phyloP scores from a whole-genome alignment of 2,113 vertebrate genomes.

The Sporophila hypoxantha region DNA sequence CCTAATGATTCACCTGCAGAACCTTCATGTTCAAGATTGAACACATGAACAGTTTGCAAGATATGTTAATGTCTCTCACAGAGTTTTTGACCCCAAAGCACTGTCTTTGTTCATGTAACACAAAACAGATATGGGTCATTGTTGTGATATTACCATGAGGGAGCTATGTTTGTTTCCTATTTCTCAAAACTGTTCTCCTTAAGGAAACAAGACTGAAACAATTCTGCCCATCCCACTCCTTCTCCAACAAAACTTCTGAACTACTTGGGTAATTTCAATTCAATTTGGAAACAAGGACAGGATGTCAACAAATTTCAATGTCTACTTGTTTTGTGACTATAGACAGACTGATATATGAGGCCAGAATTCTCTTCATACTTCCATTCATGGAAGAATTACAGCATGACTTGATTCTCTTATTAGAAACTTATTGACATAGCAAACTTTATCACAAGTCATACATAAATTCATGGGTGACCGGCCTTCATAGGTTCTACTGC shows the following conservation, averaged over 20 bases:
- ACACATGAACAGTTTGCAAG: neutral
- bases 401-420: neutral
- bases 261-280: neutral
- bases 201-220: neutral
- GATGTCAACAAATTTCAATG: neutral
- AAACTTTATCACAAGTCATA: neutral
- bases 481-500: neutral
- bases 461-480: neutral
- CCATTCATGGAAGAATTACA: neutral
- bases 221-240: neutral
- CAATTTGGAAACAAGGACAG: neutral
- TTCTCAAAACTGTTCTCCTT: neutral
- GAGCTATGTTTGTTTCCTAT: neutral
- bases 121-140: neutral
- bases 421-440: neutral
- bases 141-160: neutral
- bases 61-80: neutral
- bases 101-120: neutral
- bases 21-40: neutral
- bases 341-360: neutral
- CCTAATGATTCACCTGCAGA: neutral
- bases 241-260: neutral
- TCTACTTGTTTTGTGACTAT: neutral
- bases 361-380: neutral
- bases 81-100: neutral